Percentiles rank a stretch among this genome's conserved stretches.
Conservation (phyloP, 2,113 vertebrate species). For the Caracal caracal region DNA sequence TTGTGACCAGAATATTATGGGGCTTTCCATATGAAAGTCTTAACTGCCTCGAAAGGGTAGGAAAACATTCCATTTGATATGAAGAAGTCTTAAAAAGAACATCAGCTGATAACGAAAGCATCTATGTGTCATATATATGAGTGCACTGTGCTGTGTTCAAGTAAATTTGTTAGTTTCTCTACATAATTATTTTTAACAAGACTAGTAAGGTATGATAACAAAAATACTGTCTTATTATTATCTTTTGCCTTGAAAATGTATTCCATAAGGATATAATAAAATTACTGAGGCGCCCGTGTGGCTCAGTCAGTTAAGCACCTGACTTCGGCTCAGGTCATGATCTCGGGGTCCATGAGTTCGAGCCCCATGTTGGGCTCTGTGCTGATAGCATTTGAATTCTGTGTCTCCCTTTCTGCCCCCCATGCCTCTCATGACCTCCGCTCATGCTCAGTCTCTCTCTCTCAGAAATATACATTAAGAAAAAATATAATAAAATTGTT, state of each 20-base stretch:
- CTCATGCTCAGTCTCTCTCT: too few species aligned
- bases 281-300: not conserved
- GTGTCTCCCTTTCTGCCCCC: too few species aligned
- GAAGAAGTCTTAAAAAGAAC: not conserved
- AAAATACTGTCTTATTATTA: not conserved
- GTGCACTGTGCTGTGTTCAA: not conserved
- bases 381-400: too few species aligned
- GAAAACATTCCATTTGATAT: not conserved
- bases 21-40: not conserved
- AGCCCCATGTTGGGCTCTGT: too few species aligned
- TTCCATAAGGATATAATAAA: conserved; percentile 12
- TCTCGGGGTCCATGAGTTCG: too few species aligned
- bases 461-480: too few species aligned
- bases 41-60: not conserved
- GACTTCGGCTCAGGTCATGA: too few species aligned
- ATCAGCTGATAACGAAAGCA: not conserved
- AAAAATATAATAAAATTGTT: not conserved
- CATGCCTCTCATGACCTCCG: too few species aligned
- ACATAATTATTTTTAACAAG: not conserved
- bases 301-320: too few species aligned
- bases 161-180: not conserved
- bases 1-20: conserved; percentile 9
- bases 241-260: not conserved
- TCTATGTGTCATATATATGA: not conserved
- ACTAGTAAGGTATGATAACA: not conserved